Evolutionary conservation across 2,113 vertebrate genomes (phyloP).

Genomic region (Lepisosteus osseus): DNA sequence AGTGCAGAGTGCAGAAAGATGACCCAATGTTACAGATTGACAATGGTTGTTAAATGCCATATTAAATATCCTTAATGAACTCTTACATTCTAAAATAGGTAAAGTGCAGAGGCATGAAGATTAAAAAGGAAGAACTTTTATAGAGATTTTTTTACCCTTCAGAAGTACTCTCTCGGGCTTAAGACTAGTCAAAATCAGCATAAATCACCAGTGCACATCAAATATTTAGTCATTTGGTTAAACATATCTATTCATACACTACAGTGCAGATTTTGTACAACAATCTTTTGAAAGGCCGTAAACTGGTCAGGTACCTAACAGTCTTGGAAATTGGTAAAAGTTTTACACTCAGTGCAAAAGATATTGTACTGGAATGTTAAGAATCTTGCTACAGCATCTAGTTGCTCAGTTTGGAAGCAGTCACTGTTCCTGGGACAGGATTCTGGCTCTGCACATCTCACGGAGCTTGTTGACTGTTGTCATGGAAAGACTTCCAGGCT

Average conservation of each 20-base stretch:
- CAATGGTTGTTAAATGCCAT: background rate
- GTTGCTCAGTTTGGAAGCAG: background rate
- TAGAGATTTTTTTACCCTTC: background rate
- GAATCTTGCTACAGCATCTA: constrained; percentile 7
- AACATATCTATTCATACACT: background rate
- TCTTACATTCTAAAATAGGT: background rate
- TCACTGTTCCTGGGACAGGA: constrained; percentile 64
- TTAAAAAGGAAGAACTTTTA: background rate
- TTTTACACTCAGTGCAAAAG: constrained; percentile 45
- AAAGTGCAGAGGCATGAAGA: constrained; percentile 14
- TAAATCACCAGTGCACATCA: background rate
- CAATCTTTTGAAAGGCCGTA: constrained; percentile 21
- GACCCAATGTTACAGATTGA: too few species aligned
- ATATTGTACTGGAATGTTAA: constrained; percentile 50
- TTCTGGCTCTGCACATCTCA: constrained; percentile 64
- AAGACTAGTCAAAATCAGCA: constrained; percentile 6
- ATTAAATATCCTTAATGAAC: background rate
- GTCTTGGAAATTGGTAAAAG: constrained; percentile 35
- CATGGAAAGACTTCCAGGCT: constrained; percentile 82
- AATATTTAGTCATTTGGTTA: constrained; percentile 6
- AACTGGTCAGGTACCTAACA: constrained; percentile 45
- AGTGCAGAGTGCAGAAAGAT: background rate
- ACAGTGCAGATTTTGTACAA: background rate
- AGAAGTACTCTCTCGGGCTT: background rate
- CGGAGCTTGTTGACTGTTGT: constrained; percentile 75